Conservation (phyloP, 1,140 invertebrate genomes). For the Mizuhopecten yessoensis region DNA sequence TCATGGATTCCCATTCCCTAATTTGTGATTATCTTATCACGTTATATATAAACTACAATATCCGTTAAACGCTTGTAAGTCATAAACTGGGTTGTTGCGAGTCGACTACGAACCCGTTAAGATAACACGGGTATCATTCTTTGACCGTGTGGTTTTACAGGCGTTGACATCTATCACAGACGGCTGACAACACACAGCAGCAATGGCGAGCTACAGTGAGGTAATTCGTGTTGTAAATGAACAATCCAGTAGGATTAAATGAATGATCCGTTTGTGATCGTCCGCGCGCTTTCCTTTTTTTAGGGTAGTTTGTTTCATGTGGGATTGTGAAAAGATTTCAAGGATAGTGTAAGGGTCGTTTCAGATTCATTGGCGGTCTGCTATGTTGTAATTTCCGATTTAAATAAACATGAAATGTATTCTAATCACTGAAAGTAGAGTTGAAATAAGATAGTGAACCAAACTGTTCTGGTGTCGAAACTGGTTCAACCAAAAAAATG, state of each 20-base stretch:
- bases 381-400: too few relatives aligned
- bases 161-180: not conserved
- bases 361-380: too few relatives aligned
- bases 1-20: too few relatives aligned
- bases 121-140: not conserved
- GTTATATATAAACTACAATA: too few relatives aligned
- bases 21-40: too few relatives aligned
- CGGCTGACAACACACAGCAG: not conserved
- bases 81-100: not conserved
- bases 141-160: not conserved
- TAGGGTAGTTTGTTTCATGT: not conserved
- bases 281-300: not conserved
- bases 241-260: not conserved
- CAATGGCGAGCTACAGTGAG: not conserved
- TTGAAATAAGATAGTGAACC: too few relatives aligned
- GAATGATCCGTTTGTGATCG: not conserved
- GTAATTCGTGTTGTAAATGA: not conserved
- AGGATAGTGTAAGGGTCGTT: too few relatives aligned
- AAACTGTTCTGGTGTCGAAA: too few relatives aligned
- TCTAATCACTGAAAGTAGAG: too few relatives aligned
- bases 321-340: too few relatives aligned
- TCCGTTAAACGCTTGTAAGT: not conserved
- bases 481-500: too few relatives aligned
- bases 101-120: not conserved
- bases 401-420: too few relatives aligned